Percentiles rank a stretch among this genome's conserved stretches.
Conservation (phyloP, 2,888 invertebrate genomes). For the Chloroclysta siterata region DNA sequence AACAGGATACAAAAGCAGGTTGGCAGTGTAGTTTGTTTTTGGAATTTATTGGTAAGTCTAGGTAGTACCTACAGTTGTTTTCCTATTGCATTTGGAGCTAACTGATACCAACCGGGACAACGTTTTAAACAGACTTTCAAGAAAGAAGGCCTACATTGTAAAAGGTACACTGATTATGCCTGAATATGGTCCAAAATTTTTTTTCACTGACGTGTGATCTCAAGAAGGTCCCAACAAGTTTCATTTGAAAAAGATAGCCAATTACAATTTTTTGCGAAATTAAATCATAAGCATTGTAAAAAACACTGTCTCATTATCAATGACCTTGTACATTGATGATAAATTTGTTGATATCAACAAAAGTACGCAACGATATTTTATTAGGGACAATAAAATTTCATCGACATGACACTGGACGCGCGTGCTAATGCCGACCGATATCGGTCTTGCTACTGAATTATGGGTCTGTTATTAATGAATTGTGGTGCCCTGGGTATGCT, state of each 20-base stretch:
- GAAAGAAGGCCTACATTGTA: too few relatives aligned
- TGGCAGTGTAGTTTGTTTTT: background rate
- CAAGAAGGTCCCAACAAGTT: too few relatives aligned
- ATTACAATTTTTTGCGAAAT: too few relatives aligned
- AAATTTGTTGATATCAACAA: conserved; percentile 1
- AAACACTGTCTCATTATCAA: background rate
- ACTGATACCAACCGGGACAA: background rate
- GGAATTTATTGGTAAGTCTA: background rate
- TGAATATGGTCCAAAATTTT: too few relatives aligned
- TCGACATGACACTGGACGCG: conserved; percentile 45
- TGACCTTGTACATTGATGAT: conserved; percentile 4
- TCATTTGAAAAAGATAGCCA: too few relatives aligned
- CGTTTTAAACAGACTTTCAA: too few relatives aligned
- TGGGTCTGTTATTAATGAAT: conserved; percentile 28
- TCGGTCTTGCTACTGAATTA: conserved; percentile 41
- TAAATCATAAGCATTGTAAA: too few relatives aligned
- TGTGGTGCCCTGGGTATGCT: conserved; percentile 5
- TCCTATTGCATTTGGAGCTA: background rate
- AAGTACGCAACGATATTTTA: conserved; percentile 10
- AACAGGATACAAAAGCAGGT: background rate
- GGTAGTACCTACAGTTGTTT: background rate
- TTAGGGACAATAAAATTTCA: conserved; percentile 16
- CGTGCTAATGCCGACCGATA: conserved; percentile 45
- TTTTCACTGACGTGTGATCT: too few relatives aligned
- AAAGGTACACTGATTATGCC: too few relatives aligned